These are phyloP conservation scores for Leptopilina syphax DNA, from an alignment of 2,888 invertebrate species.

Conservation along the genomic window DNA sequence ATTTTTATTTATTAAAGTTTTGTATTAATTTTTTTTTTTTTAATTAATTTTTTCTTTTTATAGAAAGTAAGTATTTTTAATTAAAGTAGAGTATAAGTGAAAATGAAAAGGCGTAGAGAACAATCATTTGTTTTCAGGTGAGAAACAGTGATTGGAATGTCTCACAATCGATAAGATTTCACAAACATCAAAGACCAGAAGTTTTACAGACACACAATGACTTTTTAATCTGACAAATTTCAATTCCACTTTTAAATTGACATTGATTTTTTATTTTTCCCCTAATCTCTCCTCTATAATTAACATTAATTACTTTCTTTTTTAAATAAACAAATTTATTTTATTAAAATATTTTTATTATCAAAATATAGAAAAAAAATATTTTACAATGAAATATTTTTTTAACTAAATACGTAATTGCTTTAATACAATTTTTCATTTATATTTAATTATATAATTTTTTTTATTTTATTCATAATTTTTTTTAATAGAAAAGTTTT, in stretches of 20 bases:
- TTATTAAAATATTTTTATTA: too few species aligned
- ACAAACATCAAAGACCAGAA: constrained; percentile 34
- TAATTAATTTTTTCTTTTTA: too few species aligned
- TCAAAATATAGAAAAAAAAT: too few species aligned
- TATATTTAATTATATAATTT: too few species aligned
- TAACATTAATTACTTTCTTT: not conserved
- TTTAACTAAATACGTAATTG: too few species aligned
- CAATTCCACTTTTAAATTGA: not conserved
- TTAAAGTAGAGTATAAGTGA: not conserved
- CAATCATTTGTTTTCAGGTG: constrained; percentile 27
- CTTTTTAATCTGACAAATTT: constrained; percentile 6
- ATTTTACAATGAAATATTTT: too few species aligned
- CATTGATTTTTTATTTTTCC: not conserved
- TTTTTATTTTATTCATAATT: too few species aligned
- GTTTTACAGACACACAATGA: not conserved
- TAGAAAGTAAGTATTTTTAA: not conserved
- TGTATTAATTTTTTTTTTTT: not conserved
- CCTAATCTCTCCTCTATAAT: not conserved
- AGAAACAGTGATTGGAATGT: constrained; percentile 41
- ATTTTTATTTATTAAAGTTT: too few species aligned
- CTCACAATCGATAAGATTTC: constrained; percentile 45
- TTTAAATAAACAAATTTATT: not conserved
- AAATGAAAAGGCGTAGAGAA: constrained; percentile 16
- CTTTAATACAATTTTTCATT: too few species aligned
- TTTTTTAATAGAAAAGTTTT: too few species aligned